Conservation (phyloP, 2,888 invertebrate genomes). For the Lasioglossum leucozonium region DNA sequence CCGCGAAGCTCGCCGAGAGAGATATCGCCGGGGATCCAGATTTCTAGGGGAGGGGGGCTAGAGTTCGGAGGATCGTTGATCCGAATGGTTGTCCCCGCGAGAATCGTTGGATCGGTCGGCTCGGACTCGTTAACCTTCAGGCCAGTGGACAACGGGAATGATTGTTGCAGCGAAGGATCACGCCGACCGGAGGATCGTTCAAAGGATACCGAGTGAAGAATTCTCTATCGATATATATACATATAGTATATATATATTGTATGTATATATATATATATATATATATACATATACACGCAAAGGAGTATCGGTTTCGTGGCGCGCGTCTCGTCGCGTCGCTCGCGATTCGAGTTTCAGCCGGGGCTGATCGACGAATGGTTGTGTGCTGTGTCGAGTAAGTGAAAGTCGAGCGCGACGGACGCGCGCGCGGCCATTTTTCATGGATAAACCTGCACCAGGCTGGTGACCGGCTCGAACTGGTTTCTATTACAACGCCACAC, state of each 20-base stretch:
- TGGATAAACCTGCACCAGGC: conserved; percentile 70
- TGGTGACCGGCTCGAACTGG: conserved; percentile 68
- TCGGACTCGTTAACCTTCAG: background rate
- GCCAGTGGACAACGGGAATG: conserved; percentile 39
- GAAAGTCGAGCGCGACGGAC: conserved; percentile 72
- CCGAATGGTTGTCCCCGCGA: conserved; percentile 43
- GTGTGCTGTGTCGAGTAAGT: conserved; percentile 76
- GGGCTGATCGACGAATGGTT: conserved; percentile 55
- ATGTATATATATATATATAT: background rate
- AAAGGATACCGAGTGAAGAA: conserved; percentile 1
- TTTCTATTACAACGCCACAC: conserved; percentile 55
- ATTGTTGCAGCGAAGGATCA: conserved; percentile 60
- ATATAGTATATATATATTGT: background rate
- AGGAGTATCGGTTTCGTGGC: conserved; percentile 37
- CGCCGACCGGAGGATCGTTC: conserved; percentile 17
- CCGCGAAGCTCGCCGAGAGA: background rate
- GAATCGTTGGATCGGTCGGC: conserved; percentile 41
- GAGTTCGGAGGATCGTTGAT: background rate
- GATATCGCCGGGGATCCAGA: background rate
- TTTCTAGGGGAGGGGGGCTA: too few relatives aligned
- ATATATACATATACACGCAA: background rate
- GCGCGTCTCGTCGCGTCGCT: conserved; percentile 43
- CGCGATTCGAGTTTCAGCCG: conserved; percentile 55
- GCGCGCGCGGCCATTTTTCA: conserved; percentile 54
- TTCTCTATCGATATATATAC: background rate